These are phyloP conservation scores for Mayetiola destructor DNA, from an alignment of 2,888 invertebrate species.

Conservation along the genomic window DNA sequence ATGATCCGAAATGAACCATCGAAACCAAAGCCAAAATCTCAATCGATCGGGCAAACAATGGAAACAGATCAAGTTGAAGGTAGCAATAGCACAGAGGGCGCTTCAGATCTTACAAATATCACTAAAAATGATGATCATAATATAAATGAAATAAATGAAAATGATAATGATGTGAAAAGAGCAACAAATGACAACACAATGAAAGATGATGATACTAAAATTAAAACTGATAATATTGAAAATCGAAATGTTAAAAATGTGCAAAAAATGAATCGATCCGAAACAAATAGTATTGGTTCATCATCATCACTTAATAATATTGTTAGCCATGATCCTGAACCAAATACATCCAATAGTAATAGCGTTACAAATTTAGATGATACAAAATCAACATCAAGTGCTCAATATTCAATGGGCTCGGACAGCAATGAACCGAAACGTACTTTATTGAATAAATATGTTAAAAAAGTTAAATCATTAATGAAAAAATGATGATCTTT, in stretches of 20 bases:
- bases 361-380: slow-evolving; percentile 12
- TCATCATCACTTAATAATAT: slow-evolving; percentile 8
- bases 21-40: slow-evolving; percentile 41
- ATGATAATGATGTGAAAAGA: not conserved
- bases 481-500: slow-evolving; percentile 38
- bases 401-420: slow-evolving; percentile 14
- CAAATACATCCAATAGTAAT: not conserved
- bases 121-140: slow-evolving; percentile 12
- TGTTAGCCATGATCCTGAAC: not conserved
- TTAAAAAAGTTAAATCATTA: slow-evolving; percentile 67
- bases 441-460: slow-evolving; percentile 74
- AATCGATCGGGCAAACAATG: slow-evolving; percentile 48
- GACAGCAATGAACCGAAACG: slow-evolving; percentile 36
- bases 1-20: not conserved
- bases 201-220: not conserved
- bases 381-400: slow-evolving; percentile 14
- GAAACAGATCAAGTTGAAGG: slow-evolving; percentile 20
- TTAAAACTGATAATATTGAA: not conserved
- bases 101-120: slow-evolving; percentile 18
- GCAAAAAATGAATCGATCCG: not conserved
- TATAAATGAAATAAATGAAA: not conserved
- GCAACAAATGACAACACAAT: slow-evolving; percentile 19
- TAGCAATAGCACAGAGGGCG: slow-evolving; percentile 19
- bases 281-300: not conserved
- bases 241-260: not conserved